Base-by-base conservation (phyloP, 2,888 invertebrate species). In the Bembecia ichneumoniformis region DNA sequence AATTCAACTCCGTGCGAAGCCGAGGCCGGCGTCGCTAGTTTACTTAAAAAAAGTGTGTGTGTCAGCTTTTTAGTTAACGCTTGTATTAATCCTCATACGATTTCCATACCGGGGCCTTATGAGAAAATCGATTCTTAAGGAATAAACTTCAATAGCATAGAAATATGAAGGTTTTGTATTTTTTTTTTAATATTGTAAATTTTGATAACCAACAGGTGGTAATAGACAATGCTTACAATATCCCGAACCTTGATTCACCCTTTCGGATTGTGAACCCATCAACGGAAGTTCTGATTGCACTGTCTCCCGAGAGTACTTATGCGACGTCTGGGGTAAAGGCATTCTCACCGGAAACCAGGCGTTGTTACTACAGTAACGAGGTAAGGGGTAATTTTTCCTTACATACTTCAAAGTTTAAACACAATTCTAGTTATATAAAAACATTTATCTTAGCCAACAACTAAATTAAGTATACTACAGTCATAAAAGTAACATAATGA, bases 221-320 rank as follows among this genome's bases (percentile, higher is more conserved):
- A 48, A 78, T 93, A 36, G 93, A 93, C 58, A 88, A 90, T 59
- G 83, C 92, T 0, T 90, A 89, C 64, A 89, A 92, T 63, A 86
- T 88, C 56, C 91, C 93, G 0, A 91, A 91, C 60, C 77, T 89
- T 59, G 90, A 90, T 54, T 83, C 91, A 0, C 88, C 90, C 15
- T 87, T 87, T 14, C 89, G 91, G 45, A 72, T 92, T 43, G 77
- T 91, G 20, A 89, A 88, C 35, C 78, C 89, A 0, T 76, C 84
- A 0, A 83, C 88, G 0, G 90, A 91, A 61, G 84, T 90, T 20
- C 88, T 92, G 51, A 83, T 93, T 3, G 89, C 90, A 0, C 66
- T 93, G 4, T 86, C 89, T 14, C 92, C 93, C 0, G 89, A 90
- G 51, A 79, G 89, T n/a, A 91, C 91, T 0, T 91, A 91, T 59